Evolutionary conservation across 92 coral and sea anemone species (phyloP).

Genomic region (Epizoanthus stellaris): DNA sequence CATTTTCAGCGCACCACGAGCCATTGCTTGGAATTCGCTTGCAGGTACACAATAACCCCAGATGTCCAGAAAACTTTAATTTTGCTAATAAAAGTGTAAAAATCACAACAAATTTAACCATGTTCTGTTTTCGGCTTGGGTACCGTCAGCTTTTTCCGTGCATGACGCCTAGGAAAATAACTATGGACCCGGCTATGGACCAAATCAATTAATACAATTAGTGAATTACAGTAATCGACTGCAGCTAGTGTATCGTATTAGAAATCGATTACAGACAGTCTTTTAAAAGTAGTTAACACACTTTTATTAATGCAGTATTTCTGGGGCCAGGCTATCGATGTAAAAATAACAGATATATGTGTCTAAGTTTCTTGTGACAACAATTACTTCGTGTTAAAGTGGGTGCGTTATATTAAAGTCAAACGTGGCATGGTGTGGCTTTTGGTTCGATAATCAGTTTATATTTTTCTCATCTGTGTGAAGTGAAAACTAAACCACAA

Average conservation of each 20-base stretch:
- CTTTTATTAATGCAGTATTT: not conserved
- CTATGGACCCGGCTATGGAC: too few relatives aligned
- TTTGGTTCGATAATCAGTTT: too few relatives aligned
- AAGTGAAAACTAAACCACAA: not conserved
- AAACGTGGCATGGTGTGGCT: not conserved
- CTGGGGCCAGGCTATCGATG: not conserved
- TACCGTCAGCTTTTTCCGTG: not conserved
- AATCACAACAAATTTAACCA: not conserved
- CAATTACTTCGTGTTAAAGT: not conserved
- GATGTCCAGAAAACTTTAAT: not conserved
- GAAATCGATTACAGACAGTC: slow-evolving; percentile 67
- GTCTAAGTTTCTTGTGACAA: not conserved
- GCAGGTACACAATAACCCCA: not conserved
- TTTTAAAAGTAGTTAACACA: slow-evolving; percentile 44
- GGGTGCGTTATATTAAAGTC: not conserved
- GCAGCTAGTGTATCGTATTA: slow-evolving; percentile 65
- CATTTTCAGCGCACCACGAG: slow-evolving; percentile 6
- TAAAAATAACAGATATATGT: not conserved
- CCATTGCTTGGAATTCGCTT: not conserved
- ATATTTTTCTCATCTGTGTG: not conserved
- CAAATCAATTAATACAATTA: slow-evolving; percentile 42
- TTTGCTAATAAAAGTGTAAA: not conserved
- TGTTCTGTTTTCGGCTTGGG: not conserved
- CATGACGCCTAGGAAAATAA: not conserved
- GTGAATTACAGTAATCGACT: slow-evolving; percentile 63